Percentiles rank a stretch among this genome's conserved stretches.
phyloP scores from a whole-genome alignment of 2,113 vertebrate species.

The Zootoca vivipara region DNA sequence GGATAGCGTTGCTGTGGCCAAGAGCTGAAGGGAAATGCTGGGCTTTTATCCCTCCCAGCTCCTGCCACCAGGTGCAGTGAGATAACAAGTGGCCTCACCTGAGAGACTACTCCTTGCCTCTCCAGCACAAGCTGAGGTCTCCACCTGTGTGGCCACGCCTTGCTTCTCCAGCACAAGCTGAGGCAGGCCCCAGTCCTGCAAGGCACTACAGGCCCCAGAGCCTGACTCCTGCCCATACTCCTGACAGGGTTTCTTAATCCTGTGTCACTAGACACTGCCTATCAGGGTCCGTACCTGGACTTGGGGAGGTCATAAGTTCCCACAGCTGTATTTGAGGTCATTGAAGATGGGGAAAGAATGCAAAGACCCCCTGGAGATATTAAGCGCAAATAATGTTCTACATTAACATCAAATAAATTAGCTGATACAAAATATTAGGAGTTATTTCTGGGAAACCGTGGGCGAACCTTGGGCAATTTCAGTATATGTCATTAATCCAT shows the following conservation, averaged over 20 bases:
- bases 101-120: too few species aligned
- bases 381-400: neutral
- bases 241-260: conserved; percentile 31
- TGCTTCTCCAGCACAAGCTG: too few species aligned
- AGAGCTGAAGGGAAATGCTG: too few species aligned
- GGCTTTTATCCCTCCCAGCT: too few species aligned
- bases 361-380: neutral
- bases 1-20: too few species aligned
- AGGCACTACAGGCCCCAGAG: too few species aligned
- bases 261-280: neutral
- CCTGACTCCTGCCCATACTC: too few species aligned
- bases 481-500: conserved; percentile 13
- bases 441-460: conserved; percentile 8
- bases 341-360: neutral
- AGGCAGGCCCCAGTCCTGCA: too few species aligned
- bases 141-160: too few species aligned
- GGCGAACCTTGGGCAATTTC: neutral
- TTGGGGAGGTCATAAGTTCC: neutral
- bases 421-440: conserved; percentile 1
- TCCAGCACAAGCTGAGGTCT: too few species aligned
- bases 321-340: neutral
- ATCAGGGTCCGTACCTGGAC: neutral
- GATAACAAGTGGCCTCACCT: too few species aligned
- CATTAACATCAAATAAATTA: conserved; percentile 21
- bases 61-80: too few species aligned